Conservation (phyloP, 2,888 invertebrate species). For the Melolontha melolontha region DNA sequence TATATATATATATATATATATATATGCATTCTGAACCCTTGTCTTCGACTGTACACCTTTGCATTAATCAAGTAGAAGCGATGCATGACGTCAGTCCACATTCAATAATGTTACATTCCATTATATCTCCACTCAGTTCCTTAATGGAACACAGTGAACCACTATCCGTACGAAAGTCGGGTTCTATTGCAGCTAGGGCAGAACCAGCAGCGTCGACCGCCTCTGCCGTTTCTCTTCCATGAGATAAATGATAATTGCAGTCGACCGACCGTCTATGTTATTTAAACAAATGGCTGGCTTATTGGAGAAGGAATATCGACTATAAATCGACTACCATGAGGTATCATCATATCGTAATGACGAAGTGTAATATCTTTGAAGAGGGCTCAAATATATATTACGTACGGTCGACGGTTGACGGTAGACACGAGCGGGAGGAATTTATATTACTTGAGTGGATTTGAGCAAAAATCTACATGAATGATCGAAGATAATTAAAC, state of each 20-base stretch:
- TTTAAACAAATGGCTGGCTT: constrained; percentile 38
- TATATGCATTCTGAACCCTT: too few relatives aligned
- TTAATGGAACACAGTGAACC: constrained; percentile 12
- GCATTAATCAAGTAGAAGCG: constrained; percentile 1
- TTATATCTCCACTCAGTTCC: constrained; percentile 2
- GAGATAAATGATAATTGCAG: constrained; percentile 35
- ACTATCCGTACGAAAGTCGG: constrained; percentile 1
- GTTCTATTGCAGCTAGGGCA: neutral
- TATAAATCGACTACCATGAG: constrained; percentile 31
- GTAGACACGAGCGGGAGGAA: constrained; percentile 13
- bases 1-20: too few relatives aligned
- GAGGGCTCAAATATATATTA: constrained; percentile 11
- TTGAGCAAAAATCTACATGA: constrained; percentile 28
- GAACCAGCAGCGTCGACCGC: neutral
- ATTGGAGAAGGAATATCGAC: constrained; percentile 35
- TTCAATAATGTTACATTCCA: constrained; percentile 18
- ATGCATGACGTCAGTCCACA: constrained; percentile 17
- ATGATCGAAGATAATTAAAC: neutral
- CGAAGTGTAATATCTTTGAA: constrained; percentile 31
- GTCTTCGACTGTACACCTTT: too few relatives aligned
- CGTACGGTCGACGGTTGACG: constrained; percentile 13
- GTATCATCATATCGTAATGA: constrained; percentile 35
- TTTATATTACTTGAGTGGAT: constrained; percentile 25
- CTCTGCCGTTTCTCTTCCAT: neutral
- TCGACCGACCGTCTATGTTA: constrained; percentile 29